Percentiles rank a stretch among this genome's conserved stretches.
These are phyloP conservation scores for Busseola fusca DNA, from an alignment of 2,888 invertebrate species.

Conservation along the genomic window DNA sequence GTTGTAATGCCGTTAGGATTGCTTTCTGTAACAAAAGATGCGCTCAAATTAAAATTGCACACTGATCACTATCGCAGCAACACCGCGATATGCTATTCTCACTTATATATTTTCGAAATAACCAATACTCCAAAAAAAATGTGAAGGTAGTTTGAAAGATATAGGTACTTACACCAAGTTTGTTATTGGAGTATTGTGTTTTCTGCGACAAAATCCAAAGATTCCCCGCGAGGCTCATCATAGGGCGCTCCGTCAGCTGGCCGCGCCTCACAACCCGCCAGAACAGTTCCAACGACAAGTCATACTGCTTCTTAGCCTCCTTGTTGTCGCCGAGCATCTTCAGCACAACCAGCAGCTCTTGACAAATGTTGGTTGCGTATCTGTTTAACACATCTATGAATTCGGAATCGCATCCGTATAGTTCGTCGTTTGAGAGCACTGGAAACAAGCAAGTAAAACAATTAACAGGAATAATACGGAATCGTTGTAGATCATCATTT, in stretches of 20 bases:
- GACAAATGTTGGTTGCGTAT: conserved; percentile 93
- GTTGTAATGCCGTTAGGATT: conserved; percentile 73
- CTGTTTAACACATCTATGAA: conserved; percentile 94
- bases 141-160: background rate
- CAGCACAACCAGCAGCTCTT: conserved; percentile 92
- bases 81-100: background rate
- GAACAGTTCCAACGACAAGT: conserved; percentile 93
- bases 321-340: conserved; percentile 91
- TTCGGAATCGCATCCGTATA: conserved; percentile 97
- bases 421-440: conserved; percentile 97
- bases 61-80: background rate
- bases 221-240: conserved; percentile 92
- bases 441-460: conserved; percentile 64
- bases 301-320: conserved; percentile 91
- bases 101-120: background rate
- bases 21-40: conserved; percentile 77
- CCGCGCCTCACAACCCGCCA: conserved; percentile 91
- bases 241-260: conserved; percentile 89
- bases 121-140: background rate
- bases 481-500: background rate
- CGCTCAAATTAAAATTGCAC: background rate
- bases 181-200: conserved; percentile 78
- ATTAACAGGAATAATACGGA: background rate
- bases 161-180: conserved; percentile 72
- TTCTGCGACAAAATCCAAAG: conserved; percentile 95